phyloP scores from a whole-genome alignment of 2,888 invertebrate genomes.

The Mystacides longicornis region DNA sequence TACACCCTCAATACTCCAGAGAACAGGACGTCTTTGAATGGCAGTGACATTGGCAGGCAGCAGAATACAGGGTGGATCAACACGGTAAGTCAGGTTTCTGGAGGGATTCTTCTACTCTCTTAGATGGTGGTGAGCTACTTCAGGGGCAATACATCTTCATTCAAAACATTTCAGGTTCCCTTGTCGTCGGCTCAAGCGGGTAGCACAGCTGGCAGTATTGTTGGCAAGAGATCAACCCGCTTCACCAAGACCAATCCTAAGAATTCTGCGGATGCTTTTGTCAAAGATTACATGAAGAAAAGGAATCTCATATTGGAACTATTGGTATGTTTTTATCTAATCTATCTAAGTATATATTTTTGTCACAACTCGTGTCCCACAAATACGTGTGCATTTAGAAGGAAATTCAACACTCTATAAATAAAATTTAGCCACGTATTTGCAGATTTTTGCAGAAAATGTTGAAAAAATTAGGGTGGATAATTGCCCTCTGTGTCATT shows the following conservation, averaged over 20 bases:
- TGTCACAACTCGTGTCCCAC: too few relatives aligned
- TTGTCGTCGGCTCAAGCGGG: conserved; percentile 45
- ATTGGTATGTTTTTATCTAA: conserved; percentile 59
- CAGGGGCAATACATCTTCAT: neutral
- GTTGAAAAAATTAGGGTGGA: too few relatives aligned
- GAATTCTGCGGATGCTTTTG: conserved; percentile 66
- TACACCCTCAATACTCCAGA: conserved; percentile 34
- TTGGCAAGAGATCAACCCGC: conserved; percentile 66
- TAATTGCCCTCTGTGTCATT: too few relatives aligned
- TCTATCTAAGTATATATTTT: too few relatives aligned
- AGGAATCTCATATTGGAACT: conserved; percentile 89
- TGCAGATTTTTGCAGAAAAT: too few relatives aligned
- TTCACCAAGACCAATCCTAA: conserved; percentile 60
- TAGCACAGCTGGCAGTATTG: conserved; percentile 45
- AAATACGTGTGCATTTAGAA: too few relatives aligned
- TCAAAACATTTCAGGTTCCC: conserved; percentile 35
- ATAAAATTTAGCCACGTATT: too few relatives aligned
- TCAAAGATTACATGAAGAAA: conserved; percentile 92
- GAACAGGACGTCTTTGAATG: conserved; percentile 43
- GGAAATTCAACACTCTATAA: too few relatives aligned
- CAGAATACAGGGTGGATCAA: conserved; percentile 84
- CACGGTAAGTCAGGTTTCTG: conserved; percentile 57
- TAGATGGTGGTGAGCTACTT: neutral
- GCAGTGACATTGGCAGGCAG: conserved; percentile 52
- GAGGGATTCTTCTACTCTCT: neutral